These are phyloP conservation scores for Pipistrellus pipistrellus DNA, from an alignment of 2,797 vertebrate genomes.

Conservation along the genomic window DNA sequence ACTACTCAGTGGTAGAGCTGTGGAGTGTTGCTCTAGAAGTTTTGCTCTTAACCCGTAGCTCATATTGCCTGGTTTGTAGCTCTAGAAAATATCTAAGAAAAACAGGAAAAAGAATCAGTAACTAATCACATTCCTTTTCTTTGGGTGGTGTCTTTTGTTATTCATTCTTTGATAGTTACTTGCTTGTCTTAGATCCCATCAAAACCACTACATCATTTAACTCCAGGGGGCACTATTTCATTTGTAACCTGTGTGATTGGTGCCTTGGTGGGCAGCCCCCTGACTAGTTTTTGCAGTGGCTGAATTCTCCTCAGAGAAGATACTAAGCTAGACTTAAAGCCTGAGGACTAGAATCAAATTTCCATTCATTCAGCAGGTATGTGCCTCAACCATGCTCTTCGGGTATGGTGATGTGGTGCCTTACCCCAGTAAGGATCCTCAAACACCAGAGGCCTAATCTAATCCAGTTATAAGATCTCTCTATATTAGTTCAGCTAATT, in stretches of 20 bases:
- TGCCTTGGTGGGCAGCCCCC: not conserved
- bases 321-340: not conserved
- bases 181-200: not conserved
- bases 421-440: not conserved
- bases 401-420: not conserved
- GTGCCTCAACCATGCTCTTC: not conserved
- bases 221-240: not conserved
- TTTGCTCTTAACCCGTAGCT: conserved; percentile 16
- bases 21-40: not conserved
- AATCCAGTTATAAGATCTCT: not conserved
- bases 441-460: not conserved
- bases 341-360: not conserved
- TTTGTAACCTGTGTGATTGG: not conserved
- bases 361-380: not conserved
- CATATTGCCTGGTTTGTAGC: not conserved
- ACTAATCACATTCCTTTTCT: conserved; percentile 2
- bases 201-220: not conserved
- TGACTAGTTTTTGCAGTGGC: not conserved
- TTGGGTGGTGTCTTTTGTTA: not conserved
- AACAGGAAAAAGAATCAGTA: not conserved
- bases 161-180: not conserved
- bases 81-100: not conserved
- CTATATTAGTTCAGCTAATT: not conserved
- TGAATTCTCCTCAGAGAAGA: not conserved
- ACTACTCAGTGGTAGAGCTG: not conserved